Percentiles rank a stretch among this genome's conserved stretches.
Evolutionary conservation across 2,113 vertebrate species (phyloP).

Genomic region (Sphyrna mokarran): DNA sequence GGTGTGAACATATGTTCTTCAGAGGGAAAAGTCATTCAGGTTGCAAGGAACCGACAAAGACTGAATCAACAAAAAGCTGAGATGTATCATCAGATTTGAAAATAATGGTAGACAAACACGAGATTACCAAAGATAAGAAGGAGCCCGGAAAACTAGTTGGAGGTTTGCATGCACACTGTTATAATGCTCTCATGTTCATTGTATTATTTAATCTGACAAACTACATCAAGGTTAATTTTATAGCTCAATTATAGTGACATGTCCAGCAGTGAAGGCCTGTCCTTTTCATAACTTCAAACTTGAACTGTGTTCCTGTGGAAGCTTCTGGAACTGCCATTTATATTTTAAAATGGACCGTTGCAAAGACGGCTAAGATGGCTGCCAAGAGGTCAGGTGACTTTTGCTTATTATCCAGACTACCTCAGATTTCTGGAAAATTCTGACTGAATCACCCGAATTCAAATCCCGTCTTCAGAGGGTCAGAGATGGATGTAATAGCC

Average conservation of each 20-base stretch:
- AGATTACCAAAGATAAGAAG: background rate
- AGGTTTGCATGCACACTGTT: background rate
- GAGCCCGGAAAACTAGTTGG: background rate
- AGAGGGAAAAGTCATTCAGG: background rate
- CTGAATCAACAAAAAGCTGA: background rate
- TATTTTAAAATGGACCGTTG: too few species aligned
- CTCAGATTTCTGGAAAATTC: too few species aligned
- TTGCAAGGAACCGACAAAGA: background rate
- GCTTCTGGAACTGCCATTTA: too few species aligned
- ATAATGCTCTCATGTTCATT: background rate
- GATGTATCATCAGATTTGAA: background rate
- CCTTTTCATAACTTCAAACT: background rate
- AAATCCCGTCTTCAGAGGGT: too few species aligned
- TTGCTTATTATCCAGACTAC: too few species aligned
- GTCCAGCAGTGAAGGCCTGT: background rate
- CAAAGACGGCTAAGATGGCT: too few species aligned
- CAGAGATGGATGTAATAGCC: too few species aligned
- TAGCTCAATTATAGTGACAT: background rate
- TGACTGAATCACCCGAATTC: too few species aligned
- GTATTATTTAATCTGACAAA: background rate
- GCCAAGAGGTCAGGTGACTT: too few species aligned
- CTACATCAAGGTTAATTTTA: background rate
- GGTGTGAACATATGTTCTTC: background rate
- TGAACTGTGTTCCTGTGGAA: too few species aligned
- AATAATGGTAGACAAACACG: background rate